Percentiles rank a stretch among this genome's conserved stretches.
Conservation (phyloP, 2,888 invertebrate species). For the Neoscelio sp. region DNA sequence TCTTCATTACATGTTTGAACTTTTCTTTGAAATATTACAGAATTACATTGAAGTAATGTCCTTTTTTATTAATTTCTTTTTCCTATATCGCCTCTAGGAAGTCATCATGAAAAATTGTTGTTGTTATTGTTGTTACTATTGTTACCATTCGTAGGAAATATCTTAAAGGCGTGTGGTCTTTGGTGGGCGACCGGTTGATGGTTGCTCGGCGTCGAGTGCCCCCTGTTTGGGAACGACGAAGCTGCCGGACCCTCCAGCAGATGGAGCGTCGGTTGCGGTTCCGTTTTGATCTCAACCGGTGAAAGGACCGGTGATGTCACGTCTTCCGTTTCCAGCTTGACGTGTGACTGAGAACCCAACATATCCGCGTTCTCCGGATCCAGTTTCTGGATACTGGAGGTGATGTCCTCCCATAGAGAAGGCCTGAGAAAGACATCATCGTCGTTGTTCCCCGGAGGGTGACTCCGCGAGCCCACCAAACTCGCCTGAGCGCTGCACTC, state of each 20-base stretch:
- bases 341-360: constrained; percentile 89
- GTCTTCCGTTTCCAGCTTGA: constrained; percentile 91
- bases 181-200: constrained; percentile 74
- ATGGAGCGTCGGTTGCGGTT: constrained; percentile 85
- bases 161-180: constrained; percentile 76
- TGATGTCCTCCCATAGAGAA: constrained; percentile 96
- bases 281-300: constrained; percentile 92
- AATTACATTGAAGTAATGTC: too few species aligned
- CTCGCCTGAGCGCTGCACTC: constrained; percentile 83
- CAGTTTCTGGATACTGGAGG: constrained; percentile 94
- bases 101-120: too few species aligned
- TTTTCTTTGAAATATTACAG: too few species aligned
- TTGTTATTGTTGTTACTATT: constrained; percentile 74
- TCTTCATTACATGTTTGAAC: too few species aligned
- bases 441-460: constrained; percentile 85
- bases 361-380: constrained; percentile 96
- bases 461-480: constrained; percentile 82
- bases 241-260: constrained; percentile 84
- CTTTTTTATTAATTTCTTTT: too few species aligned
- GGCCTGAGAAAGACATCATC: constrained; percentile 95
- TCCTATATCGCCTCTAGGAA: too few species aligned
- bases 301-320: constrained; percentile 89
- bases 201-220: constrained; percentile 79
- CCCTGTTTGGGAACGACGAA: constrained; percentile 74
- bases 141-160: constrained; percentile 72